Percentiles rank a stretch among this genome's conserved stretches.
phyloP scores from a whole-genome alignment of 2,888 invertebrate species.

The Tupiocoris notatus region DNA sequence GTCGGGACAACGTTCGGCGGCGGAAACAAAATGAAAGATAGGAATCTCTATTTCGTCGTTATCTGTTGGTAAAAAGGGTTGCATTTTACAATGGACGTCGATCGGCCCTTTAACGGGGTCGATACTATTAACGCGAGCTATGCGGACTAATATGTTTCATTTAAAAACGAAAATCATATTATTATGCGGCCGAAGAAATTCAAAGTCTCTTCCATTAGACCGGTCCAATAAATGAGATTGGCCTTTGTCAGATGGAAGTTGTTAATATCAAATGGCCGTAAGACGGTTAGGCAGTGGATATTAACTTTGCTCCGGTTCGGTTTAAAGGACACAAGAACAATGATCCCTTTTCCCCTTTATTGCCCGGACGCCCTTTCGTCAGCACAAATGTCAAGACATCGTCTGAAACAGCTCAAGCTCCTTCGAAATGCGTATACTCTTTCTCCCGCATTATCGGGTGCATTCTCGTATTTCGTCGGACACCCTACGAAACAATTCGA shows the following conservation, averaged over 20 bases:
- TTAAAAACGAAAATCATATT: too few species aligned
- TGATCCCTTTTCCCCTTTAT: conserved; percentile 43
- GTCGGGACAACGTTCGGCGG: neutral
- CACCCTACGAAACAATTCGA: too few species aligned
- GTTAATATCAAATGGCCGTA: conserved; percentile 4
- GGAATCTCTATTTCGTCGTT: neutral
- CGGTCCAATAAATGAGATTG: conserved; percentile 25
- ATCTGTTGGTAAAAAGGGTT: neutral
- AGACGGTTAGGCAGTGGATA: neutral
- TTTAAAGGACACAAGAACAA: conserved; percentile 44
- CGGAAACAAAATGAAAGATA: neutral
- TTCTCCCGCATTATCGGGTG: too few species aligned
- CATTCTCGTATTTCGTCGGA: too few species aligned
- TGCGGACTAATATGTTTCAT: too few species aligned
- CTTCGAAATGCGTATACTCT: neutral
- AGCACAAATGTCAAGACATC: conserved; percentile 43
- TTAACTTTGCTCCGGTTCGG: conserved; percentile 20
- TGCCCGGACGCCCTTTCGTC: conserved; percentile 41
- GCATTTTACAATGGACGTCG: neutral
- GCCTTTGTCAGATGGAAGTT: conserved; percentile 36
- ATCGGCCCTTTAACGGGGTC: neutral
- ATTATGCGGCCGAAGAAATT: neutral
- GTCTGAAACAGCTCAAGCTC: neutral
- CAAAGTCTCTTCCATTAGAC: neutral
- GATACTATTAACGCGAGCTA: too few species aligned